Percentiles rank a stretch among this genome's conserved stretches.
Conservation (phyloP, 2,797 vertebrate genomes). For the Zonotrichia albicollis region DNA sequence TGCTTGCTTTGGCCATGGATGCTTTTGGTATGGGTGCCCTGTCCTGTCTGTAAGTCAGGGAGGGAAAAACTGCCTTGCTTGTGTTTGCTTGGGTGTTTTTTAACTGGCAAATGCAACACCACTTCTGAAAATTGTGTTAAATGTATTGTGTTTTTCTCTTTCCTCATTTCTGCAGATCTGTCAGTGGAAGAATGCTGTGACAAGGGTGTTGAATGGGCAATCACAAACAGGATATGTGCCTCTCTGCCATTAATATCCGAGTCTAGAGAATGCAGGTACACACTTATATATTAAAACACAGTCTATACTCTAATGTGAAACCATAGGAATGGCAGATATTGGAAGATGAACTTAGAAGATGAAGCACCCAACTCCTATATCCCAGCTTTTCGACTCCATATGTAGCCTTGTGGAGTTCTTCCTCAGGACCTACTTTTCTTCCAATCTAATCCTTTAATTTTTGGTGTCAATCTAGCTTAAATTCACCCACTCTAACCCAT, state of each 20-base stretch:
- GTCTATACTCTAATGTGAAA: not conserved
- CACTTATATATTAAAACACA: not conserved
- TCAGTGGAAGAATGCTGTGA: slow-evolving; percentile 87
- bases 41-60: not conserved
- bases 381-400: not conserved
- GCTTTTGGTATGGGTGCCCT: not conserved
- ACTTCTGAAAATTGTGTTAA: not conserved
- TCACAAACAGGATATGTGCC: slow-evolving; percentile 79
- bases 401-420: not conserved
- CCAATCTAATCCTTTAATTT: not conserved
- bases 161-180: slow-evolving; percentile 60
- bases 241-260: slow-evolving; percentile 78
- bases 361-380: not conserved
- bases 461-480: not conserved
- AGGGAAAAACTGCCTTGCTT: not conserved
- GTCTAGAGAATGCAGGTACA: slow-evolving; percentile 89
- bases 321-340: not conserved
- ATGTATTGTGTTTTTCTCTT: slow-evolving; percentile 4
- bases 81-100: not conserved
- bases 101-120: not conserved
- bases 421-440: not conserved
- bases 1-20: not conserved
- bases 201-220: slow-evolving; percentile 83
- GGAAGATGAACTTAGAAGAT: not conserved
- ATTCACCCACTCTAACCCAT: not conserved